Percentiles rank a stretch among this genome's conserved stretches.
Evolutionary conservation across 2,888 invertebrate genomes (phyloP).

Genomic region (Ectemnius lituratus): DNA sequence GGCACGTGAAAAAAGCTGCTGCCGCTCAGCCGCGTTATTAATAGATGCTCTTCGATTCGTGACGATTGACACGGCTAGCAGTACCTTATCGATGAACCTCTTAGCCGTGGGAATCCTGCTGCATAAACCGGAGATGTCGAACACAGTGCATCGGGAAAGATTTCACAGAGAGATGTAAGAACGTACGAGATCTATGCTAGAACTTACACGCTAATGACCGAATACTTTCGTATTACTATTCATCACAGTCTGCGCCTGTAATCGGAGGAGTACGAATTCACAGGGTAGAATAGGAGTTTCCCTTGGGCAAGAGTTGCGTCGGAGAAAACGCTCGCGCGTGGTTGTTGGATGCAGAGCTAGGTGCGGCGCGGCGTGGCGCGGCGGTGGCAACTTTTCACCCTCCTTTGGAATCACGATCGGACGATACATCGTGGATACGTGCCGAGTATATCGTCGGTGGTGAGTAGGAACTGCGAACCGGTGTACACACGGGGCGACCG

Average conservation of each 20-base stretch:
- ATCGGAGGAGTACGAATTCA: slow-evolving; percentile 16
- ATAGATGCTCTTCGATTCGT: slow-evolving; percentile 24
- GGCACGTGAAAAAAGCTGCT: slow-evolving; percentile 16
- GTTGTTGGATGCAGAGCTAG: slow-evolving; percentile 17
- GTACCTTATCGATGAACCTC: slow-evolving; percentile 9
- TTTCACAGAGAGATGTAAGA: not conserved
- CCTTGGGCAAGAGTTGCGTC: slow-evolving; percentile 41
- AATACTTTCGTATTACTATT: not conserved
- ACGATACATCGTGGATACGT: slow-evolving; percentile 68
- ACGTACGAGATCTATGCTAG: not conserved
- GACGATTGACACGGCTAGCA: slow-evolving; percentile 23
- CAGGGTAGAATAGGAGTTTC: slow-evolving; percentile 46
- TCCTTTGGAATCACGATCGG: slow-evolving; percentile 67
- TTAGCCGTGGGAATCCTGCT: not conserved
- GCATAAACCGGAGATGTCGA: not conserved
- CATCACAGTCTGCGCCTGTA: not conserved
- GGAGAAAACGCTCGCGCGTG: slow-evolving; percentile 34
- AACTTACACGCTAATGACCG: not conserved
- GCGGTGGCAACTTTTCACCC: slow-evolving; percentile 61
- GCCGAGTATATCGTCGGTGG: slow-evolving; percentile 57
- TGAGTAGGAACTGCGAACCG: no score
- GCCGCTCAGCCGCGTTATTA: slow-evolving; percentile 3
- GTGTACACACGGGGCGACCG: no score
- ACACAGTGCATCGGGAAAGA: not conserved
- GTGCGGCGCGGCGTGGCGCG: slow-evolving; percentile 34